Percentiles rank a stretch among this genome's conserved stretches.
These are phyloP conservation scores for Hemichromis elongatus DNA, from an alignment of 2,113 vertebrate genomes.

Conservation along the genomic window DNA sequence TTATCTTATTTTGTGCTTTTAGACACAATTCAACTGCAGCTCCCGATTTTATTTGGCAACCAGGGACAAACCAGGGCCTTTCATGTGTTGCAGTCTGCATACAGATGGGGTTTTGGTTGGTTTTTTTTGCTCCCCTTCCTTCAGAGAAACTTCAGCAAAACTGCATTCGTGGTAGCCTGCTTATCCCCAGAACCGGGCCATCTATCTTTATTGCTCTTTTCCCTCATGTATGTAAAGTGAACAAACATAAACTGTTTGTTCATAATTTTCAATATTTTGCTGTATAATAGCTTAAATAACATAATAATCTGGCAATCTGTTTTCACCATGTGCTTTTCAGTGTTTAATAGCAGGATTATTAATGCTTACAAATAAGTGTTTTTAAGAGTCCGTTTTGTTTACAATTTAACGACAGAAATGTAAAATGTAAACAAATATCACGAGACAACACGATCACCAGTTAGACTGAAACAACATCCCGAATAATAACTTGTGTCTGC, in stretches of 20 bases:
- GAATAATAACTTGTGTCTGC: rapidly evolving
- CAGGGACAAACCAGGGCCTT: not conserved
- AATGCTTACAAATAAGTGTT: not conserved
- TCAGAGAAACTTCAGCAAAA: not conserved
- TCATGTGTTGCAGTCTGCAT: not conserved
- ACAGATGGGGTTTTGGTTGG: too few species aligned
- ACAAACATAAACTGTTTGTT: too few species aligned
- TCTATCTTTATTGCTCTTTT: not conserved
- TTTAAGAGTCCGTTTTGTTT: not conserved
- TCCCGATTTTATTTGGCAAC: not conserved
- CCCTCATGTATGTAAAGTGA: not conserved
- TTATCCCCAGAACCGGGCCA: not conserved
- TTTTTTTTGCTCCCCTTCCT: rapidly evolving
- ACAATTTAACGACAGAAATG: not conserved
- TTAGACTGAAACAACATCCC: rapidly evolving
- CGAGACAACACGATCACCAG: rapidly evolving
- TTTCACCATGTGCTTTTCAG: too few species aligned
- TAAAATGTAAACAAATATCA: not conserved
- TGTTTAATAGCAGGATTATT: not conserved
- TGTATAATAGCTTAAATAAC: too few species aligned
- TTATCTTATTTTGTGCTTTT: not conserved
- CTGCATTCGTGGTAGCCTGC: not conserved
- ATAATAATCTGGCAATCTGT: too few species aligned
- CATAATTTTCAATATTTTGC: too few species aligned
- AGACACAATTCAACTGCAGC: not conserved